These are phyloP conservation scores for Buathra laborator DNA, from an alignment of 2,888 invertebrate species.

Conservation along the genomic window DNA sequence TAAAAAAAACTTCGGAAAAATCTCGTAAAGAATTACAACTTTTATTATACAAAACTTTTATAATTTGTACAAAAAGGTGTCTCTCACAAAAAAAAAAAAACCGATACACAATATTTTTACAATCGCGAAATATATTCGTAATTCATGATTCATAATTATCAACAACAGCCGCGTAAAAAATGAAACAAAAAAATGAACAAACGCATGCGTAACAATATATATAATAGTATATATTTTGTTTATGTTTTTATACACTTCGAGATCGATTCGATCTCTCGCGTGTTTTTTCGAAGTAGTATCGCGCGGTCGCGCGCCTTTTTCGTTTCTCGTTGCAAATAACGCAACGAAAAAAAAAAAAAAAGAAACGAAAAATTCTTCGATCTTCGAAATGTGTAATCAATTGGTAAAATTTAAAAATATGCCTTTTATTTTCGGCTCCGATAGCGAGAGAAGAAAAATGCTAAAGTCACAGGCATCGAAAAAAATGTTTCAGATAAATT, in stretches of 20 bases:
- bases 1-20: no score
- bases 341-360: background rate
- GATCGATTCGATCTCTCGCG: slow-evolving; percentile 43
- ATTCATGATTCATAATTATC: slow-evolving; percentile 58
- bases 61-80: slow-evolving; percentile 80
- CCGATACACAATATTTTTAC: slow-evolving; percentile 59
- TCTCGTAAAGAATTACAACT: slow-evolving; percentile 73
- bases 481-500: slow-evolving; percentile 30
- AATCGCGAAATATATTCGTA: slow-evolving; percentile 44
- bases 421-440: slow-evolving; percentile 3
- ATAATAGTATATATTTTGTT: slow-evolving; percentile 29
- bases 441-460: slow-evolving; percentile 6
- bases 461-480: background rate
- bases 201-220: slow-evolving; percentile 50
- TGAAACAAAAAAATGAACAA: slow-evolving; percentile 52
- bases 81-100: slow-evolving; percentile 54
- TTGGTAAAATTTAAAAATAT: slow-evolving; percentile 44
- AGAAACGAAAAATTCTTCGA: background rate
- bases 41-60: slow-evolving; percentile 79
- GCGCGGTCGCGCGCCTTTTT: background rate
- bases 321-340: slow-evolving; percentile 16
- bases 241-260: background rate
- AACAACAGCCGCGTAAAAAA: slow-evolving; percentile 53
- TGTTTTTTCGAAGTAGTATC: background rate
- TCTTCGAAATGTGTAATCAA: background rate